Evolutionary conservation across 2,797 vertebrate species (phyloP).

Genomic region (Distichodus sexfasciatus): DNA sequence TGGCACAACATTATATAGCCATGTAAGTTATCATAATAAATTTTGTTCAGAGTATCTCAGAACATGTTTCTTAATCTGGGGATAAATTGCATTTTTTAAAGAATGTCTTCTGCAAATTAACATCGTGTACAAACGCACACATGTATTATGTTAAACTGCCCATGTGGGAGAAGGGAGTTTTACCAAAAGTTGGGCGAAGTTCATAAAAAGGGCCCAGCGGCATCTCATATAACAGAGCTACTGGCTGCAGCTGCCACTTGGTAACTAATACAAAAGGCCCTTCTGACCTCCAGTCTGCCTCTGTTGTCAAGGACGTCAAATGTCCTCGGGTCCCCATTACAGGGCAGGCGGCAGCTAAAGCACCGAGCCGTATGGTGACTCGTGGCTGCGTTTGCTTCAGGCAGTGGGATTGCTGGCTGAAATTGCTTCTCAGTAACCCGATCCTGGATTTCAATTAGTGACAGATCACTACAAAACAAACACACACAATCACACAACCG

Average conservation of each 20-base stretch:
- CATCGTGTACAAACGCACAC: not conserved
- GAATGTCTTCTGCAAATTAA: not conserved
- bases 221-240: conserved; percentile 44
- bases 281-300: conserved; percentile 35
- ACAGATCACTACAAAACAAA: conserved; percentile 15
- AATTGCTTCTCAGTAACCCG: conserved; percentile 5
- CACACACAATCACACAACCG: not conserved
- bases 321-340: conserved; percentile 19
- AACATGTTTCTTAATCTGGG: not conserved
- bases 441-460: conserved; percentile 36
- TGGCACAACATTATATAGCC: too few species aligned
- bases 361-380: conserved; percentile 5
- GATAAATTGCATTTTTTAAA: not conserved
- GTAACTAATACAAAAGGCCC: conserved; percentile 43
- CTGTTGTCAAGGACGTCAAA: conserved; percentile 9
- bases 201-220: conserved; percentile 35
- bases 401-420: not conserved
- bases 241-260: conserved; percentile 48
- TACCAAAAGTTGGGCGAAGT: conserved; percentile 34
- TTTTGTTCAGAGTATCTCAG: too few species aligned
- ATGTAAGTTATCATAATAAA: too few species aligned
- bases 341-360: conserved; percentile 24
- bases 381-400: not conserved
- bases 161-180: conserved; percentile 17
- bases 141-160: conserved; percentile 1